A percentile compares a stretch with the other conserved stretches of the same genome.
phyloP scores from a whole-genome alignment of 2,797 vertebrate species.

The Selene dorsalis region DNA sequence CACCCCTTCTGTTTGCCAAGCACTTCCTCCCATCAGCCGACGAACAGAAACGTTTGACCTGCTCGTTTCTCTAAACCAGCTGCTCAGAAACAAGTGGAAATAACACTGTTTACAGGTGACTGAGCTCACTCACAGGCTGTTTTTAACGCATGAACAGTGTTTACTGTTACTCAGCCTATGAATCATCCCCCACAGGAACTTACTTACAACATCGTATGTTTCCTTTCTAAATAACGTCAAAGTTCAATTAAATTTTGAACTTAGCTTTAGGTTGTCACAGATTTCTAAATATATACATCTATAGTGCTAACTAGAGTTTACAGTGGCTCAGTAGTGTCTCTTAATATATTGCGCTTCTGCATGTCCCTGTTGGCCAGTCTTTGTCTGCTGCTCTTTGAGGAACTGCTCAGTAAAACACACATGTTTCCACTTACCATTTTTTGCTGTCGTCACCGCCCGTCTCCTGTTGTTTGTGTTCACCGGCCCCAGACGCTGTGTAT shows the following conservation, averaged over 20 bases:
- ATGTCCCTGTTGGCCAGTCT: slow-evolving; percentile 13
- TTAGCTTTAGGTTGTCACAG: neutral
- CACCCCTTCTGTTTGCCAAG: slow-evolving; percentile 4
- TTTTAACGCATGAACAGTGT: neutral
- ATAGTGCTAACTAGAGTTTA: neutral
- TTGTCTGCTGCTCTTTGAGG: slow-evolving; percentile 35
- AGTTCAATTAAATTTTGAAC: neutral
- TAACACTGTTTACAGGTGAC: neutral
- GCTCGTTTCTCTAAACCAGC: neutral
- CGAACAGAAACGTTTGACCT: neutral
- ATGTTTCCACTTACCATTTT: slow-evolving; percentile 81
- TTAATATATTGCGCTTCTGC: neutral
- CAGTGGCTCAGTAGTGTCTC: neutral
- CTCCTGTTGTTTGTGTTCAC: slow-evolving; percentile 53
- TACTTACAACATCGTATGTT: slow-evolving; percentile 33
- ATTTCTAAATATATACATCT: neutral
- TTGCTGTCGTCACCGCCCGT: slow-evolving; percentile 46
- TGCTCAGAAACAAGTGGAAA: neutral
- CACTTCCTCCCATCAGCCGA: slow-evolving; percentile 18
- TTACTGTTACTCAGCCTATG: neutral
- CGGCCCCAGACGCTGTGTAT: slow-evolving; percentile 17
- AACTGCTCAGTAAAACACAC: slow-evolving; percentile 52
- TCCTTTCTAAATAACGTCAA: slow-evolving; percentile 37
- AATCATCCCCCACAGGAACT: slow-evolving; percentile 28
- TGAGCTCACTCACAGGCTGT: neutral